phyloP scores from a whole-genome alignment of 1,140 invertebrate species.

The Drosophila albomicans region DNA sequence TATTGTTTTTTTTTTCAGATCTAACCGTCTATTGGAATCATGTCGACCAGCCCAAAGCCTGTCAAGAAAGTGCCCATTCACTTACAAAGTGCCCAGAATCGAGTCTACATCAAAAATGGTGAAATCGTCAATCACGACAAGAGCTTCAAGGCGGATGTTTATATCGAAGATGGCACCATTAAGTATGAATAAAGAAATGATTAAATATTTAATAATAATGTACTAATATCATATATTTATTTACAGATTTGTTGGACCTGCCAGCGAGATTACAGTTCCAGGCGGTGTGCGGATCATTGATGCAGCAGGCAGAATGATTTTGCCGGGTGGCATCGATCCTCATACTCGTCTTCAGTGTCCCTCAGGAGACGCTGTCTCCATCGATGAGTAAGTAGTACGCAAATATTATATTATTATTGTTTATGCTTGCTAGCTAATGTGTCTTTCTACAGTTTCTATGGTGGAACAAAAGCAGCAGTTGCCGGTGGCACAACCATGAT shows the following conservation, averaged over 20 bases:
- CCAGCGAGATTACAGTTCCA: conserved; percentile 91
- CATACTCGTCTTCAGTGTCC: conserved; percentile 95
- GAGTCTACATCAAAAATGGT: conserved; percentile 97
- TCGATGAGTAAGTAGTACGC: conserved; percentile 88
- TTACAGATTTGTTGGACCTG: conserved; percentile 73
- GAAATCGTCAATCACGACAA: conserved; percentile 98
- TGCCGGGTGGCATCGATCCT: conserved; percentile 95
- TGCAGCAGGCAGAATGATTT: conserved; percentile 91
- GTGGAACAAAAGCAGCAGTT: conserved; percentile 94
- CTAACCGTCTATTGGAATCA: conserved; percentile 21
- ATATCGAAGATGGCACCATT: conserved; percentile 83
- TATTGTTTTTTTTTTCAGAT: conserved; percentile 9
- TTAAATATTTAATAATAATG: neutral
- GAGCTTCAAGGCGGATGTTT: conserved; percentile 92
- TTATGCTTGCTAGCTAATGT: neutral
- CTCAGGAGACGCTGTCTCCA: conserved; percentile 92
- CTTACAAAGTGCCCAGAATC: conserved; percentile 96
- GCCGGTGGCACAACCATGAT: conserved; percentile 97
- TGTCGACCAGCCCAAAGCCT: conserved; percentile 85
- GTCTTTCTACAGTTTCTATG: conserved; percentile 88
- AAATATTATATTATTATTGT: neutral
- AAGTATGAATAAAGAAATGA: conserved; percentile 56
- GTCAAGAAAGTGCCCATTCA: conserved; percentile 98
- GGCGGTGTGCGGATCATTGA: conserved; percentile 92
- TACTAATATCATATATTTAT: neutral